These are phyloP conservation scores for Drosophila buzzatii DNA, from an alignment of 2,888 invertebrate genomes.

Conservation along the genomic window DNA sequence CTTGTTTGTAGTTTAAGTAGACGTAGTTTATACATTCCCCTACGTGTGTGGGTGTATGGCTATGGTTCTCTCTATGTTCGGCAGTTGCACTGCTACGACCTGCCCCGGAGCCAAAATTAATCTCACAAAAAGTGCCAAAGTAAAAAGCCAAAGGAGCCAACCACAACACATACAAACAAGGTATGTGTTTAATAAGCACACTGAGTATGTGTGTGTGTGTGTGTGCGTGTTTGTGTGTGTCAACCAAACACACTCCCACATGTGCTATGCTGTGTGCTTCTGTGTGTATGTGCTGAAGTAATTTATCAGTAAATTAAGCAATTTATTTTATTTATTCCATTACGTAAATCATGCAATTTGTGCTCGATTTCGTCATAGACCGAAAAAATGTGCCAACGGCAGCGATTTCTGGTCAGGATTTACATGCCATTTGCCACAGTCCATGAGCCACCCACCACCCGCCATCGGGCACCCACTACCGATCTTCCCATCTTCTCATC, in stretches of 20 bases:
- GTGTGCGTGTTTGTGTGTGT: conserved; percentile 24
- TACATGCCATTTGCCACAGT: conserved; percentile 51
- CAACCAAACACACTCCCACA: conserved; percentile 20
- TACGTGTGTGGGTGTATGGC: conserved; percentile 4
- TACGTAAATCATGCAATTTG: conserved; percentile 83
- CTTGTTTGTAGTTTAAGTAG: conserved; percentile 60
- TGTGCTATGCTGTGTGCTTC: conserved; percentile 7
- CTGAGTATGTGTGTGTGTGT: conserved; percentile 17
- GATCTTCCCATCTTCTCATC: not conserved
- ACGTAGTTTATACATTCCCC: conserved; percentile 63
- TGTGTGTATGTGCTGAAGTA: conserved; percentile 60
- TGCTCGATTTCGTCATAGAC: conserved; percentile 77
- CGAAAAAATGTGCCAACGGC: conserved; percentile 68
- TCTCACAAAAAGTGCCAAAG: conserved; percentile 74
- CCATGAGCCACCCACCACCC: not conserved
- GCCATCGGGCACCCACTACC: not conserved
- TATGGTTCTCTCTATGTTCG: conserved; percentile 13
- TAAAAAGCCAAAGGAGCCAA: conserved; percentile 55
- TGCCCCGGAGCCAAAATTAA: conserved; percentile 59
- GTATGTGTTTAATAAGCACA: conserved; percentile 53
- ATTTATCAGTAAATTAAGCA: conserved; percentile 84
- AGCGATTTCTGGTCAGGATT: conserved; percentile 78
- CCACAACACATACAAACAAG: conserved; percentile 32
- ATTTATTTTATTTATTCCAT: conserved; percentile 84
- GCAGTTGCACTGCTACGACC: conserved; percentile 21